Evolutionary conservation across 2,888 invertebrate genomes (phyloP).

Genomic region (Helleia helle): DNA sequence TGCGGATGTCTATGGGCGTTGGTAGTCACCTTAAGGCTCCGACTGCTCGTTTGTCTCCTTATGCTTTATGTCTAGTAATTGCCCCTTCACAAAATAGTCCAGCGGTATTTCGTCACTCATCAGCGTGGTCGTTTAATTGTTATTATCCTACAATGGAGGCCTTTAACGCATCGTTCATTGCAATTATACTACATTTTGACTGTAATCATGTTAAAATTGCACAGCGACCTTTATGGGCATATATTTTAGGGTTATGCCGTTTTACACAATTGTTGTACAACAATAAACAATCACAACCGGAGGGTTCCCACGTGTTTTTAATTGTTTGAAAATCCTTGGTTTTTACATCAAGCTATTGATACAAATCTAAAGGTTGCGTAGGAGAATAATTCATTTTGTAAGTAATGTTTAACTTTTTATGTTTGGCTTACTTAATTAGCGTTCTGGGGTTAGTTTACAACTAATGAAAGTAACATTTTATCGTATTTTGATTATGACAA

Average conservation of each 20-base stretch:
- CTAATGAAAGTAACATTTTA: too few species aligned
- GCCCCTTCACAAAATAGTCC: too few species aligned
- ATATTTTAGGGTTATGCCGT: constrained; percentile 35
- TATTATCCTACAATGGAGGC: neutral
- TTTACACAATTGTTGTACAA: constrained; percentile 37
- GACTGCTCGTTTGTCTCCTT: too few species aligned
- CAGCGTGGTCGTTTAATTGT: neutral
- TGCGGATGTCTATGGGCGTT: too few species aligned
- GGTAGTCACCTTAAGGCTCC: too few species aligned
- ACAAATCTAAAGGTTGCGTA: constrained; percentile 56
- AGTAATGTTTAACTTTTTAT: constrained; percentile 9
- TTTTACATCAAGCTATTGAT: constrained; percentile 47
- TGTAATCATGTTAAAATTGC: constrained; percentile 11
- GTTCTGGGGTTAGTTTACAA: too few species aligned
- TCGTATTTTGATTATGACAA: too few species aligned
- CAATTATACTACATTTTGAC: neutral
- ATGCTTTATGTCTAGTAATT: too few species aligned
- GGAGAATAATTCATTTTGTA: constrained; percentile 23
- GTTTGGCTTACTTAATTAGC: neutral
- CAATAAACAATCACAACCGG: constrained; percentile 50
- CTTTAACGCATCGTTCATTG: neutral
- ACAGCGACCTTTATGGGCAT: constrained; percentile 13
- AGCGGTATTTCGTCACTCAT: too few species aligned
- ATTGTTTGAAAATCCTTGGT: constrained; percentile 60
- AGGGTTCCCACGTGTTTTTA: constrained; percentile 49